phyloP scores from a whole-genome alignment of 2,888 invertebrate species.

The Tigriopus californicus region DNA sequence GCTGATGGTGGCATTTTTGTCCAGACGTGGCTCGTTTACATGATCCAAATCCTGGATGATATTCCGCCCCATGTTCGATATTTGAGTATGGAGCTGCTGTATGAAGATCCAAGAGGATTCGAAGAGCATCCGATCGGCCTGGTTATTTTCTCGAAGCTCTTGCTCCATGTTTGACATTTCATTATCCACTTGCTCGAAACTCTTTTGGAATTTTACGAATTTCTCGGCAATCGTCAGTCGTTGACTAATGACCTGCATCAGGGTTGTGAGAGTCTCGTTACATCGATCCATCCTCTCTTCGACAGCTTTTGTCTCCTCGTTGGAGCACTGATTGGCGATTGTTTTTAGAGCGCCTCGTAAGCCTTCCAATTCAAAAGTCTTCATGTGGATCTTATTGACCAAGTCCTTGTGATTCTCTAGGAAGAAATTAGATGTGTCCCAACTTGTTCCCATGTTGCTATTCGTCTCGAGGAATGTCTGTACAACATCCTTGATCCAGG shows the following conservation, averaged over 20 bases:
- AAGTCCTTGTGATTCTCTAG: neutral
- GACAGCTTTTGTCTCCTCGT: too few species aligned
- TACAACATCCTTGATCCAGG: neutral
- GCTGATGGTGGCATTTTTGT: too few species aligned
- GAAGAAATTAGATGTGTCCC: neutral
- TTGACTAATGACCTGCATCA: slow-evolving; percentile 21
- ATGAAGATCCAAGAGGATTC: too few species aligned
- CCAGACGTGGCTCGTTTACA: too few species aligned
- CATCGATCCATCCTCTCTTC: too few species aligned
- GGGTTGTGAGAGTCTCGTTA: too few species aligned
- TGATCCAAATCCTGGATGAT: too few species aligned
- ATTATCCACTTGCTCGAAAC: slow-evolving; percentile 42
- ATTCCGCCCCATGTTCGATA: too few species aligned
- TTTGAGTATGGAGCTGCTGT: too few species aligned
- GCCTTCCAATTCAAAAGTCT: neutral
- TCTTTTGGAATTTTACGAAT: slow-evolving; percentile 51
- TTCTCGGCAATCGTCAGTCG: slow-evolving; percentile 45
- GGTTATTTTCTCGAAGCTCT: slow-evolving; percentile 33
- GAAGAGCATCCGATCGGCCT: slow-evolving; percentile 26
- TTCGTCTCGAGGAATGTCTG: neutral
- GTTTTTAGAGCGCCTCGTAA: neutral
- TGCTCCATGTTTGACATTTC: slow-evolving; percentile 46
- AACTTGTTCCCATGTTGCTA: neutral
- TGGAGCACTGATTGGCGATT: neutral
- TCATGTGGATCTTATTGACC: neutral